Evolutionary conservation across 1,140 invertebrate species (phyloP).

Genomic region (Pseudachorutes palmiensis): DNA sequence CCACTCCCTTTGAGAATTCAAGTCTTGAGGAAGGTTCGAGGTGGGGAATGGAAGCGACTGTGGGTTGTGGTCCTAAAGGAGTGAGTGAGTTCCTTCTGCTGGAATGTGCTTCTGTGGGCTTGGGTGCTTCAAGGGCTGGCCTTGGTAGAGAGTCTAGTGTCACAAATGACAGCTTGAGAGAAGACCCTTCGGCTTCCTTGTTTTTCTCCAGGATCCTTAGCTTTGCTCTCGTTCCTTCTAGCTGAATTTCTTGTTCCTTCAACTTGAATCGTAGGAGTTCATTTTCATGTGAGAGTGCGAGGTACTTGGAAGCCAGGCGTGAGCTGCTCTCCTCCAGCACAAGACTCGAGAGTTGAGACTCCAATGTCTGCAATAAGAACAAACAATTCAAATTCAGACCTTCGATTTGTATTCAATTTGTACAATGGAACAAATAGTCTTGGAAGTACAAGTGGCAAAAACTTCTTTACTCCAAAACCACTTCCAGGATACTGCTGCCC

Average conservation of each 20-base stretch:
- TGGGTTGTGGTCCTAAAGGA: too few species aligned
- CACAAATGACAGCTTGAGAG: background rate
- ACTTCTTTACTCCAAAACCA: too few species aligned
- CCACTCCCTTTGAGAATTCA: slow-evolving; percentile 11
- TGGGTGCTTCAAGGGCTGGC: too few species aligned
- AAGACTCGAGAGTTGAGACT: slow-evolving; percentile 17
- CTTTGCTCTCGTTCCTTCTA: slow-evolving; percentile 36
- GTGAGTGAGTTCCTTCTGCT: too few species aligned
- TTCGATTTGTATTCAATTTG: background rate
- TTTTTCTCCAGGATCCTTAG: slow-evolving; percentile 31
- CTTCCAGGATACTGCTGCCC: too few species aligned
- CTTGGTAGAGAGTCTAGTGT: background rate
- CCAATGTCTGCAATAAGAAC: slow-evolving; percentile 16
- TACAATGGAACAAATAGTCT: background rate
- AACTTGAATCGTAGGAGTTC: slow-evolving; percentile 35
- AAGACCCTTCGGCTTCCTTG: background rate
- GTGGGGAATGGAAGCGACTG: background rate
- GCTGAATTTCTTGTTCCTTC: slow-evolving; percentile 34
- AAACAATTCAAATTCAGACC: slow-evolving; percentile 5
- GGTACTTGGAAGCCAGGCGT: slow-evolving; percentile 25
- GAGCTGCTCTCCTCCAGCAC: slow-evolving; percentile 7
- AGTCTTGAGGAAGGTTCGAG: background rate
- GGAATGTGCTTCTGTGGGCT: too few species aligned
- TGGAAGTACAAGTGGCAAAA: too few species aligned
- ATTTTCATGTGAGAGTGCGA: slow-evolving; percentile 32